Evolutionary conservation across 1,140 invertebrate genomes (phyloP).

Genomic region (Lethocerus indicus): DNA sequence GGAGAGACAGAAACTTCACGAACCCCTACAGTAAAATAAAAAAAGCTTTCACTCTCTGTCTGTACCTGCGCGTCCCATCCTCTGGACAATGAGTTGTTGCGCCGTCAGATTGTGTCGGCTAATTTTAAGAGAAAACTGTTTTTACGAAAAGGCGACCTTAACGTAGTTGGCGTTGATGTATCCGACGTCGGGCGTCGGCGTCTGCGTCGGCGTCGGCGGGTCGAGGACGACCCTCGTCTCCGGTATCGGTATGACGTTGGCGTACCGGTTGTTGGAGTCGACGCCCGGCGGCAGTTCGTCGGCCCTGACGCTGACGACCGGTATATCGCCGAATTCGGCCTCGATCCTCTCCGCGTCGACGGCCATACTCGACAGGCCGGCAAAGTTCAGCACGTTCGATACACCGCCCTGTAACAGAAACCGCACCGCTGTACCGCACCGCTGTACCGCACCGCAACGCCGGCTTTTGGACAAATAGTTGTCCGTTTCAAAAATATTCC

Average conservation of each 20-base stretch:
- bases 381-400: conserved; percentile 53
- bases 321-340: conserved; percentile 62
- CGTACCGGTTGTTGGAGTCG: conserved; percentile 83
- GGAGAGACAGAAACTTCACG: no score
- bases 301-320: conserved; percentile 50
- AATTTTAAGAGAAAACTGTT: no score
- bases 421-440: no score
- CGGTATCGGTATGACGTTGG: conserved; percentile 81
- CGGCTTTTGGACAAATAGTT: no score
- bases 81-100: no score
- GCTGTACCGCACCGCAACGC: no score
- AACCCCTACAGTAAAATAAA: no score
- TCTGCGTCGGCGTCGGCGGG: conserved; percentile 5
- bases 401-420: conserved; percentile 37
- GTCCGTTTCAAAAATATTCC: no score
- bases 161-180: conserved; percentile 90
- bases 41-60: no score
- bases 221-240: conserved; percentile 57
- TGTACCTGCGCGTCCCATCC: no score
- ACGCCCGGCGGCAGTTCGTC: conserved; percentile 71
- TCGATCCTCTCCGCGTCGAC: conserved; percentile 50
- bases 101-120: no score
- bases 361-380: conserved; percentile 52
- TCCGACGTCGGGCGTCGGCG: conserved; percentile 41
- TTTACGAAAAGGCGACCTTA: conserved; percentile 33